Evolutionary conservation across 2,888 invertebrate species (phyloP), one percentile per base, ranked within the genome.

Genomic region (Andrena haemorrhoa): DNA sequence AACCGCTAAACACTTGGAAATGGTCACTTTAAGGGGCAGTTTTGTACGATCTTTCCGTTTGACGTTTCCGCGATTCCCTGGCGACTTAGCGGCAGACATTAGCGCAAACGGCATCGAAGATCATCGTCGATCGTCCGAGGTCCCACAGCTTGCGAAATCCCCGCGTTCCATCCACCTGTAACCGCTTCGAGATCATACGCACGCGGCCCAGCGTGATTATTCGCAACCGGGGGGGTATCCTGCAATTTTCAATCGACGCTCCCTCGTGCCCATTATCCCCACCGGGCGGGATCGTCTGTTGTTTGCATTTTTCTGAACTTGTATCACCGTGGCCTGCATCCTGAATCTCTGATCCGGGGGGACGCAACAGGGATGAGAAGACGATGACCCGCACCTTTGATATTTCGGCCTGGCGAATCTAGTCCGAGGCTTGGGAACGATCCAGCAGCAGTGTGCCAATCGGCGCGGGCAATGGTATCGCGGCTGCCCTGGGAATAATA

Each of bases 171-270:
- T 69, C 53, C 64, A 61, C 51, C 64, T 73, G 53, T 64, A 68
- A 31, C 47, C 63, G 56, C 53, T 53, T 7, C 35, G 74, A 63
- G 73, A 75, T 69, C 33, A 56, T 66, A 69, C 51, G 51, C 10
- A 53, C 35, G 51, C 16, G 60, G 31, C 58, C 20, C 63, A 51
- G 47, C 64, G 53, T 84, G 51, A 73, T 84, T 83, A 74, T 75
- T 73, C 56, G 75, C 75, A 60, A 72, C 20, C 51, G 23, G 26
- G 35, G 20, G 56, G 33, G 61, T n/a, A 12, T 61, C 73, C 71
- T 56, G 74, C 65, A 80, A 75, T 82, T 82, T 80, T 80, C 82
- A 82, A 80, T 75, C 64, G 82, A 69, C 80, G 75, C 82, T 80
- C 82, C 75, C 75, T 75, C 53, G 63, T 66, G 75, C 75, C 66